Base-by-base conservation (phyloP, 2,888 invertebrate species). In the Noctua janthe region DNA sequence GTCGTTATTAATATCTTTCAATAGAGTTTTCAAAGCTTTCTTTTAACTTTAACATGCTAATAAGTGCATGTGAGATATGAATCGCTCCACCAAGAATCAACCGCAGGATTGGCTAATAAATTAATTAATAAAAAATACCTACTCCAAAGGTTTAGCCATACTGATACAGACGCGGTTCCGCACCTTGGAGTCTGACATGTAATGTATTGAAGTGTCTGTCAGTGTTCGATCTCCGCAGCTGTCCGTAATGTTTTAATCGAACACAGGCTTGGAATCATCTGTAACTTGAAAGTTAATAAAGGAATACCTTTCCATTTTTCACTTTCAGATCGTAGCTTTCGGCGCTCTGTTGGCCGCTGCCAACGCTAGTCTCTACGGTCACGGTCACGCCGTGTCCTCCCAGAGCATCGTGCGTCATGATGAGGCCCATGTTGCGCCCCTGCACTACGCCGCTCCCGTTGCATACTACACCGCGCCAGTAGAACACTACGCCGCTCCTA, bases 331-430 rank as follows among this genome's bases (percentile, higher is more conserved):
- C 56, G 70, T 90, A 82, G 79, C 81, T 84, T 76, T 90, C 72
- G 49, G 85, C 83, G 91, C 91, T 69, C 76, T 95, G 59, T 88
- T 95, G 85, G 94, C 93, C 2, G 91, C 88, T 51, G 94, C 92
- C 84, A 94, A 88, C 79, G 94, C 94, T 29, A 94, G 94, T 62
- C 56, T 91, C 3, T 73, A 82, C 64, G 89, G 88, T 51, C 89
- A 91, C 71, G 90, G 90, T 43, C 86, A 87, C 66, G 88, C 91
- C 23, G 80, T 83, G 76, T 88, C 89, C 23, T 88, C 84, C 62
- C 90, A 90, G 69, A 89, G 83, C 82, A 88, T 89, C 74, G 70
- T 90, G 70, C 79, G 86, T 85, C 91, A 91, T 73, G 89, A 91
- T 80, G 87, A 85, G 54, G 89, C 88, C 67, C 76, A 82, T 56